These are phyloP conservation scores for Heliangelus exortis DNA, from an alignment of 2,797 vertebrate species.

Conservation along the genomic window DNA sequence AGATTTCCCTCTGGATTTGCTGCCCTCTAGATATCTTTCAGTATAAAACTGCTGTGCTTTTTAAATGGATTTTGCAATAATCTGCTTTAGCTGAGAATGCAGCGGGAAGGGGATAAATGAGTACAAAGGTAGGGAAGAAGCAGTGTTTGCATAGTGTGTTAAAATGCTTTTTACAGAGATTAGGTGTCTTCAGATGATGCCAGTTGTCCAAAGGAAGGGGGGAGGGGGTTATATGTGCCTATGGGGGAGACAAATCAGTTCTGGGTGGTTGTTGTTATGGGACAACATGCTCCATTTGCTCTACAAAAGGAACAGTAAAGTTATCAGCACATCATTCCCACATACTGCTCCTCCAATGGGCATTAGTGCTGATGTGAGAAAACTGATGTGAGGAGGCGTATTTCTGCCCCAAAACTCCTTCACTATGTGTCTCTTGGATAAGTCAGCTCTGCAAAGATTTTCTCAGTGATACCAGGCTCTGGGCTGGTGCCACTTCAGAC, in stretches of 20 bases:
- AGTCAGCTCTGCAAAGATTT: background rate
- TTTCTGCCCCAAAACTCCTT: background rate
- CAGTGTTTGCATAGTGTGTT: background rate
- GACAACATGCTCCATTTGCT: background rate
- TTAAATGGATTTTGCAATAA: conserved; percentile 49
- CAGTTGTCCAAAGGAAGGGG: background rate
- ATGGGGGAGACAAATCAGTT: background rate
- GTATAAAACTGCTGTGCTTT: conserved; percentile 47
- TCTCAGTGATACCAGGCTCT: background rate
- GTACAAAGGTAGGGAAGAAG: background rate
- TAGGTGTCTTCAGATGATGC: background rate
- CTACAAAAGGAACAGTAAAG: background rate
- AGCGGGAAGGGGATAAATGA: background rate
- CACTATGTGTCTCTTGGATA: background rate
- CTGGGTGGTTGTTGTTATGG: background rate
- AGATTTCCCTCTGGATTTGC: conserved; percentile 67
- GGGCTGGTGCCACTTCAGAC: background rate
- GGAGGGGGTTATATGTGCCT: background rate
- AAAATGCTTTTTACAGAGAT: background rate
- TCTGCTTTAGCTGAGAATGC: conserved; percentile 18
- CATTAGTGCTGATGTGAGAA: background rate
- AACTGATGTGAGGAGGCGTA: background rate
- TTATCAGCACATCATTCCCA: background rate
- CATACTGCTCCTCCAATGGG: background rate
- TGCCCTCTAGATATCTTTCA: conserved; percentile 69